phyloP scores from a whole-genome alignment of 2,113 vertebrate species.

The Saccopteryx bilineata region DNA sequence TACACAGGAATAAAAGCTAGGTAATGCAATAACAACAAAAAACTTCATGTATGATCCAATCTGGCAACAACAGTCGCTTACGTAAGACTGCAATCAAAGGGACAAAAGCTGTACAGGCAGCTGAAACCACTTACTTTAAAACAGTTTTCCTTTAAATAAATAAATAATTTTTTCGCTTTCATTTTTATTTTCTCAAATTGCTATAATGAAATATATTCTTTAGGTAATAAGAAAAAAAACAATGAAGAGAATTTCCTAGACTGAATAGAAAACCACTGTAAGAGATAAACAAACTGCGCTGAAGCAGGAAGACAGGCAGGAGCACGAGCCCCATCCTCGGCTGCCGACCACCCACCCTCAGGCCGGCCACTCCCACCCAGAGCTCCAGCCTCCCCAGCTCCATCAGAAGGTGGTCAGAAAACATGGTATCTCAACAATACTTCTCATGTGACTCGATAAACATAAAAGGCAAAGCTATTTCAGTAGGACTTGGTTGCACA shows the following conservation, averaged over 20 bases:
- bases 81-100: not conserved
- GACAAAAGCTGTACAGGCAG: not conserved
- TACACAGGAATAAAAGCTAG: not conserved
- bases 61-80: not conserved
- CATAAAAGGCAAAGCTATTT: not conserved
- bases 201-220: not conserved
- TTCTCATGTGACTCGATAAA: not conserved
- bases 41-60: not conserved
- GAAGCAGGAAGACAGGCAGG: not conserved
- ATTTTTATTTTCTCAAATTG: constrained; percentile 37
- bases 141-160: not conserved
- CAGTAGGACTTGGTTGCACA: not conserved
- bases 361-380: not conserved
- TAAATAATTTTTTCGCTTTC: not conserved
- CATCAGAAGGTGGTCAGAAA: not conserved
- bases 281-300: not conserved
- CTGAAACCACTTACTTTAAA: not conserved
- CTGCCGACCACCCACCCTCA: too few relatives aligned
- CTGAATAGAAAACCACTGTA: not conserved
- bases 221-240: not conserved
- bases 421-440: not conserved
- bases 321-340: not conserved
- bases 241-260: not conserved
- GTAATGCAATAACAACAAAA: not conserved
- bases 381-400: not conserved